Percentiles rank a stretch among this genome's conserved stretches.
Conservation (phyloP, 2,113 vertebrate species). For the Riparia riparia region DNA sequence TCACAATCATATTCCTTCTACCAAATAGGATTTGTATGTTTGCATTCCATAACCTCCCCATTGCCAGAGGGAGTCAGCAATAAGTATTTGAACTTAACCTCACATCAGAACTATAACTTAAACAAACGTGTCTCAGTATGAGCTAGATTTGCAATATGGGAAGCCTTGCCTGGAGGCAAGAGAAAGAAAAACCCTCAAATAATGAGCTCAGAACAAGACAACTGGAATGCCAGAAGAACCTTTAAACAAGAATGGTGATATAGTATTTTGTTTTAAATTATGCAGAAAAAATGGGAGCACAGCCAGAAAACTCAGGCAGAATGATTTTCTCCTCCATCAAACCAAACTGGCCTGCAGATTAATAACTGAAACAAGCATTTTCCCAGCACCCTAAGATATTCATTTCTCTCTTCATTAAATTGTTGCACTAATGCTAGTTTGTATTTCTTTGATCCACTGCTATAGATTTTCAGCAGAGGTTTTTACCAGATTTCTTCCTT, state of each 20-base stretch:
- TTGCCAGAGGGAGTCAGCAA: neutral
- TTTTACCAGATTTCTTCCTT: neutral
- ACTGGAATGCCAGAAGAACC: neutral
- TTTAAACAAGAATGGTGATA: neutral
- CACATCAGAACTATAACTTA: neutral
- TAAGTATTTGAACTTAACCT: neutral
- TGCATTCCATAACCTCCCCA: neutral
- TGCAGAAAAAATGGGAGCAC: neutral
- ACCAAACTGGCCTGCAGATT: neutral
- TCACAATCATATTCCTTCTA: neutral
- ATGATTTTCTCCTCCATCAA: neutral
- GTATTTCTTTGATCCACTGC: neutral
- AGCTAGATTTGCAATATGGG: neutral
- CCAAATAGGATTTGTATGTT: neutral
- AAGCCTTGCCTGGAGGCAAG: neutral
- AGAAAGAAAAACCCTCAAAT: neutral
- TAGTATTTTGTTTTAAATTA: neutral
- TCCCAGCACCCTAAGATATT: neutral
- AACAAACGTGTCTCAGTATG: neutral
- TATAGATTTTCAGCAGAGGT: neutral
- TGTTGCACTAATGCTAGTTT: neutral
- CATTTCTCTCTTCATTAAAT: neutral
- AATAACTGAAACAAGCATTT: neutral
- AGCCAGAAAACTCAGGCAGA: neutral
- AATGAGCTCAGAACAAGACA: neutral